Percentiles rank a stretch among this genome's conserved stretches.
Conservation (phyloP, 2,888 invertebrate genomes). For the Meta bourneti region DNA sequence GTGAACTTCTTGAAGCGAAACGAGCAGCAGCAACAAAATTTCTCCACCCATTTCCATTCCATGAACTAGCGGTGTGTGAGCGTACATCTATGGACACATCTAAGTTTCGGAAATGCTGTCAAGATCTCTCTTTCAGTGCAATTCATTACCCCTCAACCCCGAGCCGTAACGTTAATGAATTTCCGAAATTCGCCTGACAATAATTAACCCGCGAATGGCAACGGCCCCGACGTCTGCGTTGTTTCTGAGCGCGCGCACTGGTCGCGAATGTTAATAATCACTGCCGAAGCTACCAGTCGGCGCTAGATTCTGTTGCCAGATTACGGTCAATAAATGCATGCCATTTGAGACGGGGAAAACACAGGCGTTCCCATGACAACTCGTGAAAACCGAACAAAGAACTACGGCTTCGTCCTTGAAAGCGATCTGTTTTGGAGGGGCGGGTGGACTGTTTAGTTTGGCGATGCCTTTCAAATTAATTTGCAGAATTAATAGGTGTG, state of each 20-base stretch:
- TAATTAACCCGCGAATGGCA: constrained; percentile 29
- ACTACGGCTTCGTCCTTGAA: constrained; percentile 30
- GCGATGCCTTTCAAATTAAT: constrained; percentile 8
- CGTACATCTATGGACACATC: neutral
- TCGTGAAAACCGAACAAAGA: constrained; percentile 52
- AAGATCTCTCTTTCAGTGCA: neutral
- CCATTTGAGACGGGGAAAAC: constrained; percentile 62
- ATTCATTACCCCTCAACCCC: neutral
- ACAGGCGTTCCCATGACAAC: constrained; percentile 47
- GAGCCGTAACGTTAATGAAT: neutral
- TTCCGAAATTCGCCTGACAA: constrained; percentile 1
- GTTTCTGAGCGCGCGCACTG: neutral
- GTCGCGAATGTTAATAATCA: constrained; percentile 29
- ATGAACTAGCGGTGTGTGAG: neutral
- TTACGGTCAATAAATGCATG: constrained; percentile 68
- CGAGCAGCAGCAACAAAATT: no score
- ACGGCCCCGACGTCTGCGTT: neutral
- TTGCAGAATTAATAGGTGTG: constrained; percentile 28
- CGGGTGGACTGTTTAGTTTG: neutral
- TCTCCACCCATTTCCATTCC: no score
- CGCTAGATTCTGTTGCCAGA: constrained; percentile 47
- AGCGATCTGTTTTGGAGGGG: constrained; percentile 11
- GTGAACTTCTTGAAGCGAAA: no score
- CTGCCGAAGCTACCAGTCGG: neutral
- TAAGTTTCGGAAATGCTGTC: neutral